Base-by-base conservation (phyloP, 2,888 invertebrate genomes). In the Scaptodrosophila latifasciaeformis region DNA sequence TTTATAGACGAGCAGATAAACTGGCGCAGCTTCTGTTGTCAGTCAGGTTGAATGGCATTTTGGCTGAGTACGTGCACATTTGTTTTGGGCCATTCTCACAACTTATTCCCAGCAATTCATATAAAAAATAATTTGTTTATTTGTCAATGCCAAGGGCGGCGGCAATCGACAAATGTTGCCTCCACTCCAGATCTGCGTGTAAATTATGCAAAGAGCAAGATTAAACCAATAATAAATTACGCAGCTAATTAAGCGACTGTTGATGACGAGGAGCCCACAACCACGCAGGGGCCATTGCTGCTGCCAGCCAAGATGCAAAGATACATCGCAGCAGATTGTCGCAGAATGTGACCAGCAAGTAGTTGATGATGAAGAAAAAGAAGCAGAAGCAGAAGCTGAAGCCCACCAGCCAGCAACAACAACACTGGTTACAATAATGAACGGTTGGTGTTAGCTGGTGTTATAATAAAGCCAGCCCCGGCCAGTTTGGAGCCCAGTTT, bases 161-260 rank as follows among this genome's bases (percentile, higher is more conserved):
- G n/a, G n/a, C n/a, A n/a, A n/a, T n/a, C n/a, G n/a, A n/a, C n/a
- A n/a, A n/a, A n/a, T n/a, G n/a, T n/a, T n/a, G n/a, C n/a, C n/a
- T n/a, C n/a, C n/a, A n/a, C n/a, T n/a, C n/a, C n/a, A n/a, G n/a
- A n/a, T n/a, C n/a, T n/a, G n/a, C n/a, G n/a, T n/a, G n/a, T n/a
- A n/a, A n/a, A n/a, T n/a, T 48, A 37, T 48, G 35, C 35, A 47
- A 47, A 12, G n/a, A 1, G 1, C n/a, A 3, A 64, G 80, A 76
- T 76, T 76, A 79, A 67, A 64, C 45, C 64, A 63, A 76, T 79
- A 76, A 76, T 74, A 74, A 74, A 74, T 76, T 72, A 72, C 77
- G 55, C 66, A 44, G 74, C 75, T 76, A 76, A 76, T 76, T 76
- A 76, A 76, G 75, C 62, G 64, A 53, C 44, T 37, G 44, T 35